phyloP scores from a whole-genome alignment of 2,888 invertebrate species.

The Nomada ferruginata region DNA sequence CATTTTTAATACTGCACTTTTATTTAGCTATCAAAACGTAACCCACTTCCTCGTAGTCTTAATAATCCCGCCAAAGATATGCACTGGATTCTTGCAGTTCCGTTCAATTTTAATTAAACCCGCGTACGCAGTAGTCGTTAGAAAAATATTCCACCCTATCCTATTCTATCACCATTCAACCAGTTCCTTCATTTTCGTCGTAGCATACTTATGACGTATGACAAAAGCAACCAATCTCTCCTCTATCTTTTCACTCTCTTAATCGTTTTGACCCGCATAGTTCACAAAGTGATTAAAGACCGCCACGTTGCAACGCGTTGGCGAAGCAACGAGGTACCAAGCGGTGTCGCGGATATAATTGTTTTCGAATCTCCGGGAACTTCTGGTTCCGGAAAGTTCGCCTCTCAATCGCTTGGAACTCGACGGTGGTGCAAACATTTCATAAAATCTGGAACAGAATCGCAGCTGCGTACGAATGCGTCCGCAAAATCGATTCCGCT shows the following conservation, averaged over 20 bases:
- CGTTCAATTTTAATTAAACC: no score
- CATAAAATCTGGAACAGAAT: slow-evolving; percentile 42
- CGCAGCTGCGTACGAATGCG: slow-evolving; percentile 41
- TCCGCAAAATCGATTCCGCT: slow-evolving; percentile 35
- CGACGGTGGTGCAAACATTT: slow-evolving; percentile 7
- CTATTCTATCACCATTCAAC: no score
- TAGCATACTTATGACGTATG: background rate
- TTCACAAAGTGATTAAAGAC: background rate
- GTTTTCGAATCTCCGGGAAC: background rate
- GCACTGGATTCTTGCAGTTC: no score
- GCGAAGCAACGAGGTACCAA: background rate
- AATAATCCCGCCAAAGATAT: no score
- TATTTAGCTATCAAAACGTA: no score
- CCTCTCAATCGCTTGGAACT: background rate
- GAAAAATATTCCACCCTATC: no score
- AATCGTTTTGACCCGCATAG: background rate
- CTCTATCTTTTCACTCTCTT: slow-evolving; percentile 14
- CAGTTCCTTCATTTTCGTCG: background rate
- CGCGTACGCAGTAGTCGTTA: no score
- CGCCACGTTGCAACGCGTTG: background rate
- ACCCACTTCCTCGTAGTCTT: no score
- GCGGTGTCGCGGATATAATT: slow-evolving; percentile 7
- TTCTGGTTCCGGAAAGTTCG: slow-evolving; percentile 1
- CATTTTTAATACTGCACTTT: no score
- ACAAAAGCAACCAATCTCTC: slow-evolving; percentile 14